Base-by-base conservation (phyloP, 2,888 invertebrate species). In the Idaea dimidiata region DNA sequence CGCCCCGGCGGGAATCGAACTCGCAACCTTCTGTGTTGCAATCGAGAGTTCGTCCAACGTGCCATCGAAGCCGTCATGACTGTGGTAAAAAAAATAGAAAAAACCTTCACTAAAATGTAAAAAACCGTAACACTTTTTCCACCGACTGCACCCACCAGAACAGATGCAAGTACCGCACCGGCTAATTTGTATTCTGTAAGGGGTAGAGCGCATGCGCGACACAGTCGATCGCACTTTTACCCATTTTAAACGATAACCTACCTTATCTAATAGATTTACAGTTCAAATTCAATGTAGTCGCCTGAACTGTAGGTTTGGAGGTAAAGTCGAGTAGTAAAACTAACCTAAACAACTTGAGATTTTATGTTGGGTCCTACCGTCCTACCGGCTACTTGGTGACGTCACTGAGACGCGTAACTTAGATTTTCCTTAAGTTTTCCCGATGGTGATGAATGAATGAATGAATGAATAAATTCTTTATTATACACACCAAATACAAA, bases 181-280 rank as follows among this genome's bases (percentile, higher is more conserved):
- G 76, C 83, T 86, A 81, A 87, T 87, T 86, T 82, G 69, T 75
- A 87, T 86, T 76, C 80, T 76, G 74, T 64, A 77, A 82, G 82
- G 87, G 83, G 80, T 79, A 75, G 78, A 68, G 70, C 67, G 74
- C 75, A 72, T 74, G 68, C 70, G 71, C 71, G 56, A 18, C 18
- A 66, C 67, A 54, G 33, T 59, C 32, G 59, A 62, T 60, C 57
- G 59, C 56, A 57, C 62, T 59, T 18, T 17, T 57, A n/a, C n/a
- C 43, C 2, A 57, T 14, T 1, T 57, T 32, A 59, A 17, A 31
- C 32, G 53, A 59, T 56, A 18, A 16, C 16, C 31, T 43, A 43
- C 14, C 43, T 43, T 43, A 43, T 43, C n/a, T 43, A 14, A 7
- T 43, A 43, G 6, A 3, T 2, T 8, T 43, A 43, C 14, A 14